Evolutionary conservation across 1,140 invertebrate genomes (phyloP), one percentile per base, ranked within the genome.

Genomic region (Gonatopus flavifemur): DNA sequence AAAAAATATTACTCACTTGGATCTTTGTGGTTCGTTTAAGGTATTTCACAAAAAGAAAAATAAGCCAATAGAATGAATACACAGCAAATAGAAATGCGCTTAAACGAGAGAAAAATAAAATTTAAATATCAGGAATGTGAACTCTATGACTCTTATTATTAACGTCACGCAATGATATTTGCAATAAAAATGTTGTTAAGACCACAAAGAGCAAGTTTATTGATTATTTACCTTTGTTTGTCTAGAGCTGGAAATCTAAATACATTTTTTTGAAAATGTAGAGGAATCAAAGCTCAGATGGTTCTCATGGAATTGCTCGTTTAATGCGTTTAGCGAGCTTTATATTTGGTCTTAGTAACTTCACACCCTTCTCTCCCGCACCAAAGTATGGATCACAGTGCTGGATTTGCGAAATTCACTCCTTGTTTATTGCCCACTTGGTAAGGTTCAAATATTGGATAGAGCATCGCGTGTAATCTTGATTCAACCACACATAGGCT

Each of bases 261-360:
- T 73, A 72, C 67, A 72, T 75, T 77, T 76, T 68, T n/a, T 69
- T 68, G 64, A 69, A 70, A 76, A 77, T 77, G 75, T 76, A 76
- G 72, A 77, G 75, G 75, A 74, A 76, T 77, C 75, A 77, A 71
- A 72, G 72, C 74, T 77, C 75, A 74, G 75, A 77, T 77, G 74
- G 75, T 77, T 77, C 66, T 70, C 71, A 67, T 70, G 67, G 69
- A 67, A 75, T 72, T 74, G n/a, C 74, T 77, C 72, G 72, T 67
- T 71, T 59, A 62, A 60, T 65, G 59, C 51, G 53, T 54, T 39
- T 64, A 74, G 67, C 70, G 72, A 76, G 71, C 59, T 70, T 67
- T 69, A 70, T 65, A 62, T 63, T 68, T 67, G 69, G 65, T 72
- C 65, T 62, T 70, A 72, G 64, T 59, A 64, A 69, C 59, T 70